A percentile compares a stretch with the other conserved stretches of the same genome.
phyloP scores from a whole-genome alignment of 2,888 invertebrate species.

The Auanema freiburgensis region DNA sequence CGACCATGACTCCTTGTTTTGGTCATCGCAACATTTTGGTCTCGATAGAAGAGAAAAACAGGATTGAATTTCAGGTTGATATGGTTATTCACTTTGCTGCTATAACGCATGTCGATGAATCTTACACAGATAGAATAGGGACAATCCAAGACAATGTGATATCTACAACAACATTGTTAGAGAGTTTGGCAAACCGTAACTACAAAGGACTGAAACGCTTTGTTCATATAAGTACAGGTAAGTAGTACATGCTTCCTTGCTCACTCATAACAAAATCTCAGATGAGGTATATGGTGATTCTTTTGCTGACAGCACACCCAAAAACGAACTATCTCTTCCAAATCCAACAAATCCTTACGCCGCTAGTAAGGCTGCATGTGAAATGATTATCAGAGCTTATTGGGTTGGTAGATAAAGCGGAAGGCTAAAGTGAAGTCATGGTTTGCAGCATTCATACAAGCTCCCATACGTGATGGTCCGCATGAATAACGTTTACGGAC shows the following conservation, averaged over 20 bases:
- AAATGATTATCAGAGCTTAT: slow-evolving; percentile 56
- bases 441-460: slow-evolving; percentile 63
- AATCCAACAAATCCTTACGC: slow-evolving; percentile 64
- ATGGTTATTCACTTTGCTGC: slow-evolving; percentile 63
- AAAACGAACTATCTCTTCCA: slow-evolving; percentile 51
- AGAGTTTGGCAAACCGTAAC: slow-evolving; percentile 53
- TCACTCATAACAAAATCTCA: slow-evolving; percentile 10
- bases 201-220: slow-evolving; percentile 52
- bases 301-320: slow-evolving; percentile 50
- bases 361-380: slow-evolving; percentile 63
- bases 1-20: background rate
- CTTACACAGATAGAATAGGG: slow-evolving; percentile 62
- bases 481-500: slow-evolving; percentile 55
- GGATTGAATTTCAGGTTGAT: slow-evolving; percentile 42
- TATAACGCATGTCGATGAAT: slow-evolving; percentile 64
- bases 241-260: background rate
- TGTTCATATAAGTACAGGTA: slow-evolving; percentile 61
- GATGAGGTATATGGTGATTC: slow-evolving; percentile 66
- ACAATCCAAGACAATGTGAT: slow-evolving; percentile 63
- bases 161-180: slow-evolving; percentile 58
- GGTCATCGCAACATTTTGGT: background rate
- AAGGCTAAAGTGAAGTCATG: background rate
- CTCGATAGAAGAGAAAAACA: background rate
- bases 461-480: slow-evolving; percentile 63
- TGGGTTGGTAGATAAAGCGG: slow-evolving; percentile 38